Evolutionary conservation across 2,888 invertebrate species (phyloP), one percentile per base, ranked within the genome.

Genomic region (Marronus borbonicus): DNA sequence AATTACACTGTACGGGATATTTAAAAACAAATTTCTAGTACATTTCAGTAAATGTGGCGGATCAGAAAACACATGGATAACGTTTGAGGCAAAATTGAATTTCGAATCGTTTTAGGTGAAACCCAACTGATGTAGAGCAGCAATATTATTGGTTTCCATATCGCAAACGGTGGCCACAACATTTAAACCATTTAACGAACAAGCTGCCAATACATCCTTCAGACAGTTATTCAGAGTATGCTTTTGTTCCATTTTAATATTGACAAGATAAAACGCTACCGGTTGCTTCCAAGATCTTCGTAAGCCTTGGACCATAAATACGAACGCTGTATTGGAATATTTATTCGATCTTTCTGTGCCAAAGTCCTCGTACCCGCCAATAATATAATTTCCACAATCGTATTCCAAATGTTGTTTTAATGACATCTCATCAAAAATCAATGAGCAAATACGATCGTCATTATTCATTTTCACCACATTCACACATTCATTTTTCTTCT

Each of bases 41-140:
- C 58, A 58, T n/a, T 58, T 58, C n/a, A 58, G 31, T 24, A 62
- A 14, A 28, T 62, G 62, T 62, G 24, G 62, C 8, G 62, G 24
- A 14, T 62, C 62, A 14, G 24, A 62, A 31, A 62, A 62, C 2
- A 62, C 62, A 12, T 10, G 24, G 10, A 62, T 62, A 28, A 14
- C 28, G 10, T 5, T 24, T 12, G 20, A 24, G 14, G 10, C 20
- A 28, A 62, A 24, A 12, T 62, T 14, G 20, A 62, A 24, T 62
- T 28, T 7, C 7, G 62, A 28, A 28, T 62, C 28, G 10, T 28
- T 14, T 10, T 12, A 62, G 4, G 62, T 24, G 24, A 62, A 62
- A 12, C 24, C 62, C 8, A 62, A 28, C 14, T 62, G 62, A 5
- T 62, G 62, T 12, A 62, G 24, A 24, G 62, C 62, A 62, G 28